Percentiles rank a stretch among this genome's conserved stretches.
Evolutionary conservation across 1,140 invertebrate species (phyloP).

Genomic region (Megathymus violae): DNA sequence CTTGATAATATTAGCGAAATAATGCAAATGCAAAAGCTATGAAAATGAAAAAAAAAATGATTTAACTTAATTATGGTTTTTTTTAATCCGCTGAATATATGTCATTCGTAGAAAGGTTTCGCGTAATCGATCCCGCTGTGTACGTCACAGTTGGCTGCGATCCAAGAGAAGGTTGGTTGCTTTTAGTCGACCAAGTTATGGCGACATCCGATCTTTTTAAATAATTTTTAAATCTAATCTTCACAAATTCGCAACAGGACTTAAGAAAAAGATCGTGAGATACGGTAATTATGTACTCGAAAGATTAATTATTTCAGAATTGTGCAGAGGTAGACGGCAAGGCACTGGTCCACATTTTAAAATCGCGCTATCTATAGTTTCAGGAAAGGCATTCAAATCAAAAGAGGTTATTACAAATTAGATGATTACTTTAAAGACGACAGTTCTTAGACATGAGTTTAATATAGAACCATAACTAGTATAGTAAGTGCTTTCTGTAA

Average conservation of each 20-base stretch:
- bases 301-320: too few species aligned
- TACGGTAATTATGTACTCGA: too few species aligned
- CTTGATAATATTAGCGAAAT: too few species aligned
- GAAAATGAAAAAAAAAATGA: background rate
- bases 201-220: slow-evolving; percentile 13
- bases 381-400: too few species aligned
- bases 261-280: background rate
- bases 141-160: slow-evolving; percentile 22
- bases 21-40: background rate
- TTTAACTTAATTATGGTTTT: background rate
- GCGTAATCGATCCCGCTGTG: background rate
- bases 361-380: too few species aligned
- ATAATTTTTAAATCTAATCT: slow-evolving; percentile 10
- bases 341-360: too few species aligned
- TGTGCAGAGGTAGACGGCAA: too few species aligned
- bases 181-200: slow-evolving; percentile 10
- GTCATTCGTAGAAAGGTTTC: background rate
- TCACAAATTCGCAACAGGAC: background rate
- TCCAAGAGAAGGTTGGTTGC: slow-evolving; percentile 7
- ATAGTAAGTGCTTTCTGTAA: too few species aligned
- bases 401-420: too few species aligned
- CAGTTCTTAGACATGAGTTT: too few species aligned
- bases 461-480: too few species aligned
- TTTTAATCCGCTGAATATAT: background rate
- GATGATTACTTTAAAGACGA: too few species aligned